Conservation (phyloP, 2,113 vertebrate genomes). For the Laterallus jamaicensis region DNA sequence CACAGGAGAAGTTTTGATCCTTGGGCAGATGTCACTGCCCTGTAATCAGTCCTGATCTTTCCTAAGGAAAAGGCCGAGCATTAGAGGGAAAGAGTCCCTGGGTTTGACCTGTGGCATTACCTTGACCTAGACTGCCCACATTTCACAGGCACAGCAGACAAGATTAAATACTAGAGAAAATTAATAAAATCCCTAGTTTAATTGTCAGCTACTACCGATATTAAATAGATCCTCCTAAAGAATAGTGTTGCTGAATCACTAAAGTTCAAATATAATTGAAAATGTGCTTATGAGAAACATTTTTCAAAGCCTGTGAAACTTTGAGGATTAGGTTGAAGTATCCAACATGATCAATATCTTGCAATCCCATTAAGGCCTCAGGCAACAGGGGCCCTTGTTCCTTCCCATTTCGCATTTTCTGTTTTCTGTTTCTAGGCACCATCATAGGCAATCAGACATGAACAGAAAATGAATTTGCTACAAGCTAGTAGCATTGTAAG, state of each 20-base stretch:
- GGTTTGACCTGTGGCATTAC: neutral
- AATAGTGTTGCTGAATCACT: neutral
- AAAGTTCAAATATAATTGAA: conserved; percentile 24
- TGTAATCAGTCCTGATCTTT: neutral
- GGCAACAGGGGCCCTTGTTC: neutral
- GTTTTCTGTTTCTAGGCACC: conserved; percentile 39
- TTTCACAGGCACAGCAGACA: neutral
- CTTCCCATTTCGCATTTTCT: conserved; percentile 8
- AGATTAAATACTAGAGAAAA: neutral
- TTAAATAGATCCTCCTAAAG: conserved; percentile 13
- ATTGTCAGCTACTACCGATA: neutral
- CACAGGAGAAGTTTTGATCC: neutral
- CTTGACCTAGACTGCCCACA: neutral
- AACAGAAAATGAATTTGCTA: conserved; percentile 56
- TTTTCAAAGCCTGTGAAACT: conserved; percentile 34
- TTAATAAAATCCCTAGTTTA: conserved; percentile 13
- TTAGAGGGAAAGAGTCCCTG: neutral
- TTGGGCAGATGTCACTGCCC: neutral
- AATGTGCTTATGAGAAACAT: conserved; percentile 38
- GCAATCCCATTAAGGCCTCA: neutral
- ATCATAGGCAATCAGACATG: conserved; percentile 17
- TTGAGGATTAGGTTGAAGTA: conserved; percentile 37
- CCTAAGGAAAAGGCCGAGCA: neutral
- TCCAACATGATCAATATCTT: conserved; percentile 35
- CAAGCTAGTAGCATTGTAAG: conserved; percentile 49